Evolutionary conservation across 1,140 invertebrate genomes (phyloP), one percentile per base, ranked within the genome.

Genomic region (Mactra quadrangularis): DNA sequence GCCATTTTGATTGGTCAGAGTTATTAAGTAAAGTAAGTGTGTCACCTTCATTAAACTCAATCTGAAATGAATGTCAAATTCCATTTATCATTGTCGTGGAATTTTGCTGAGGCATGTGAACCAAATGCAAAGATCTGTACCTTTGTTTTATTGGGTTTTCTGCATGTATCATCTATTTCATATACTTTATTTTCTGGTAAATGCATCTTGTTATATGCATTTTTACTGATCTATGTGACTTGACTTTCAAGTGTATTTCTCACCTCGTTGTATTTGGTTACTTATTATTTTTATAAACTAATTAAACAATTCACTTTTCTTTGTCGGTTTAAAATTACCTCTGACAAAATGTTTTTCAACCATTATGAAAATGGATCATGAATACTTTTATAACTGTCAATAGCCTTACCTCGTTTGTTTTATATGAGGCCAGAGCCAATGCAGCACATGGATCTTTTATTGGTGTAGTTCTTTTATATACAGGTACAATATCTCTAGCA

Each of bases 1-100:
- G 83, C 91, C 91, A 92, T 60, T 82, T 89, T 60, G 68, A 84
- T 62, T 60, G 79, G 53, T 92, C 86, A 17, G 84, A 85, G 78
- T 90, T 92, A 72, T 92, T 87, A 1, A 92, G 1, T 13, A 92
- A 64, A 15, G 87, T 90, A n/a, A 92, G 60, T 11, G 87, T 84
- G 41, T 92, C 91, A 3, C 89, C 91, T 83, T 92, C 89, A 27
- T 68, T 74, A 55, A 92, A 87, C 27, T 88, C 83, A 45, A 92
- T 88, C 91, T 92, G 75, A n/a, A 85, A 87, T n/a, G 19, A 13
- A 59, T 78, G n/a, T 29, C 17, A n/a, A 38, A 68, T 13, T 33
- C 13, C n/a, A 31, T 9, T 64, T 7, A 29, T 13, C 17, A 15
- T 7, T 31, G 13, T 25, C 13, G 27, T 38, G 27, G 27, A 17